Evolutionary conservation across 2,797 vertebrate species (phyloP).

Genomic region (Falco biarmicus): DNA sequence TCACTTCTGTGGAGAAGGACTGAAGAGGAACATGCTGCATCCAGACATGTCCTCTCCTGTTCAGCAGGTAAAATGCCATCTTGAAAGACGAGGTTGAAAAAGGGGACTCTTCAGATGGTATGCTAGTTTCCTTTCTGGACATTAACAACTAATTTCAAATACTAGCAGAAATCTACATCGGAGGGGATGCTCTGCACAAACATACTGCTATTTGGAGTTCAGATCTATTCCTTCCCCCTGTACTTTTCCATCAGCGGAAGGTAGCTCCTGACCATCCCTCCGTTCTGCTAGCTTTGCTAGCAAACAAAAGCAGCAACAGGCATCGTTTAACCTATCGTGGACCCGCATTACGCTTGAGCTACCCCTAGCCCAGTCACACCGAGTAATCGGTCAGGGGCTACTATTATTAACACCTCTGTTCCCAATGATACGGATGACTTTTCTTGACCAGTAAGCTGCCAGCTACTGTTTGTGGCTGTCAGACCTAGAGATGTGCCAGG

Average conservation of each 20-base stretch:
- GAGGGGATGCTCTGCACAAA: not conserved
- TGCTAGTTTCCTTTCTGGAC: not conserved
- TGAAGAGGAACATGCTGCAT: not conserved
- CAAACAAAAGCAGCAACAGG: not conserved
- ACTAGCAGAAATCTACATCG: not conserved
- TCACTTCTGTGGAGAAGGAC: not conserved
- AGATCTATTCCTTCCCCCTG: not conserved
- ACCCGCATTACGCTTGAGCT: not conserved
- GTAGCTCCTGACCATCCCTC: not conserved
- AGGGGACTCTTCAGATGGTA: not conserved
- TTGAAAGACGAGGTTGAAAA: not conserved
- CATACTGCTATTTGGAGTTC: not conserved
- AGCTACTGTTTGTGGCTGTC: not conserved
- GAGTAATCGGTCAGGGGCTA: not conserved
- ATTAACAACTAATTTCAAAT: not conserved
- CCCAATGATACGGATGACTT: not conserved
- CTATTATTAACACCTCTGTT: not conserved
- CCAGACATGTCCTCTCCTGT: rapidly evolving
- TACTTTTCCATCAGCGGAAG: not conserved
- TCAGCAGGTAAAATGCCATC: not conserved
- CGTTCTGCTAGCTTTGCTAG: not conserved
- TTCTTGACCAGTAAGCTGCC: not conserved
- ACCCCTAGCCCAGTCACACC: not conserved
- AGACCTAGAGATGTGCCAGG: not conserved
- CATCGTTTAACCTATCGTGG: rapidly evolving